Evolutionary conservation across 2,797 vertebrate genomes (phyloP), one percentile per base, ranked within the genome.

Genomic region (Acridotheres tristis): DNA sequence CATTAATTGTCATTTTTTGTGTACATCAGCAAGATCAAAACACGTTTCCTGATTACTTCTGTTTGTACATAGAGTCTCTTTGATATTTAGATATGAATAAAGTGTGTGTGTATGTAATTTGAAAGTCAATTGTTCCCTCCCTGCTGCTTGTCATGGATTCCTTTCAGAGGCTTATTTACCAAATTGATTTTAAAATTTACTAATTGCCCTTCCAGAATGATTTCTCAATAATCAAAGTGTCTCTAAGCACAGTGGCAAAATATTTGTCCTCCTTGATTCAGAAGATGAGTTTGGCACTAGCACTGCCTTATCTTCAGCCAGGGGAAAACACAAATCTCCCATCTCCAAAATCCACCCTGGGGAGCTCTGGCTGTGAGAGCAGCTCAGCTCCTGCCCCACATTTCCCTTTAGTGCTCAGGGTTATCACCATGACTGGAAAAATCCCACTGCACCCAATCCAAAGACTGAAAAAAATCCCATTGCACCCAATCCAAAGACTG

Each of bases 1-100:
- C 90, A 89, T 97, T 91, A 96, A 96, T 97, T 97, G 96, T 94
- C 68, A 76, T 75, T 91, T 97, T 84, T 91, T 92, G 95, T 94
- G 81, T 93, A 84, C 89, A 96, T 96, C 94, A 95, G 95, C 95
- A 92, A 83, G 94, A 97, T 97, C 94, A 96, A 95, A 96, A 94
- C 92, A 75, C 3, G 45, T 65, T 93, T 83, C 57, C 89, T 93
- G 93, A 94, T 96, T 85, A 73, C 91, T 93, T 80, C 92, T 94
- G 89, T 96, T 95, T 95, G 93, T 93, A 86, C 88, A 80, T 21
- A 72, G 50, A 54, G 36, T 40, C 51, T 72, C 92, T 96, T 94
- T 97, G 93, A 97, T 97, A 92, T 91, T 95, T 93, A 77, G 76
- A 85, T 95, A 93, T 15, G 72, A 93, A 62, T 85, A 93, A 93